A percentile compares a stretch with the other conserved stretches of the same genome.
phyloP scores from a whole-genome alignment of 2,888 invertebrate genomes.

The Patella depressa region DNA sequence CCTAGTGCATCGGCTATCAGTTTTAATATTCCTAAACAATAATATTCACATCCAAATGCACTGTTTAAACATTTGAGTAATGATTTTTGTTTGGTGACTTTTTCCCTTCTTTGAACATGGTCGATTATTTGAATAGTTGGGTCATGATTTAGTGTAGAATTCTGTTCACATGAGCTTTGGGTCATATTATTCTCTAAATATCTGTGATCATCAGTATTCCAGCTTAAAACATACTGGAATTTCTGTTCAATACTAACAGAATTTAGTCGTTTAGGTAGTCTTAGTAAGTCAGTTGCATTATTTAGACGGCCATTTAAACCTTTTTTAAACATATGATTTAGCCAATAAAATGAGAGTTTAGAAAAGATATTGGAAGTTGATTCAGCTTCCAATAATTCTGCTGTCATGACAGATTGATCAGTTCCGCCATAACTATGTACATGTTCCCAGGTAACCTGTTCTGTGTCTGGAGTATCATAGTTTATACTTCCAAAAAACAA shows the following conservation, averaged over 20 bases:
- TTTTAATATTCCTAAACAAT: slow-evolving; percentile 73
- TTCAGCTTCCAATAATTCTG: slow-evolving; percentile 73
- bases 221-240: slow-evolving; percentile 46
- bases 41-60: slow-evolving; percentile 68
- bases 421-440: slow-evolving; percentile 35
- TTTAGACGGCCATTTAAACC: slow-evolving; percentile 74
- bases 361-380: slow-evolving; percentile 81
- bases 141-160: slow-evolving; percentile 16
- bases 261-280: slow-evolving; percentile 59
- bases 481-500: slow-evolving; percentile 36
- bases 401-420: slow-evolving; percentile 2
- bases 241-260: slow-evolving; percentile 53
- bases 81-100: slow-evolving; percentile 23
- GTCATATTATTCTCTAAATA: slow-evolving; percentile 18
- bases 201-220: slow-evolving; percentile 18
- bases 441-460: slow-evolving; percentile 41
- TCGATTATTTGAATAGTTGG: slow-evolving; percentile 12
- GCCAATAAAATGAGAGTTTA: slow-evolving; percentile 89
- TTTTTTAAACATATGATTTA: slow-evolving; percentile 81
- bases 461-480: slow-evolving; percentile 47
- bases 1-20: slow-evolving; percentile 85
- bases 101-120: slow-evolving; percentile 9
- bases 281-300: slow-evolving; percentile 70
- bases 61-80: slow-evolving; percentile 56
- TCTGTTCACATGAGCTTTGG: background rate